Evolutionary conservation across 1,140 invertebrate species (phyloP).

Genomic region (Bactericera cockerelli): DNA sequence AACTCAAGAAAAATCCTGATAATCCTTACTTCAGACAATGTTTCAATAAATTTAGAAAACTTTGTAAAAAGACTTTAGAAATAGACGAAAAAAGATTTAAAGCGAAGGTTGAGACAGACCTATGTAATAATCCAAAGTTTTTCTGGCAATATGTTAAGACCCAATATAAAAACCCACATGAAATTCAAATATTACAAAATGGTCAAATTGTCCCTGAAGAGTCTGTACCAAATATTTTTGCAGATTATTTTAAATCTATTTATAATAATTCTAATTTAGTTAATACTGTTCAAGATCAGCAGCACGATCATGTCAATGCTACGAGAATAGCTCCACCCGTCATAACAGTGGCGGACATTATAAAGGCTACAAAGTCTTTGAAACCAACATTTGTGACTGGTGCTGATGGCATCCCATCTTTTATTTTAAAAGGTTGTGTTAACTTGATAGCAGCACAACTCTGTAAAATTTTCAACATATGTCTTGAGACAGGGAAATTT

Average conservation of each 20-base stretch:
- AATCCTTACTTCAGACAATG: not conserved
- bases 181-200: not conserved
- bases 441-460: not conserved
- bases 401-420: not conserved
- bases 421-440: not conserved
- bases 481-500: not conserved
- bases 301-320: not conserved
- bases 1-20: not conserved
- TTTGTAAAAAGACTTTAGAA: not conserved
- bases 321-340: not conserved
- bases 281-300: not conserved
- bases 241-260: not conserved
- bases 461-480: not conserved
- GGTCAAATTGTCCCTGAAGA: not conserved
- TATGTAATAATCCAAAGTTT: not conserved
- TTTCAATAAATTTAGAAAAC: not conserved
- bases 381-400: not conserved
- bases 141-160: not conserved
- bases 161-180: not conserved
- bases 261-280: not conserved
- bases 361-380: not conserved
- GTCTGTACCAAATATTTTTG: not conserved
- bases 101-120: not conserved
- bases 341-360: not conserved
- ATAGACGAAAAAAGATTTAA: not conserved